These are phyloP conservation scores for Enteromius argenteus DNA, from an alignment of 2,797 vertebrate genomes.

Conservation along the genomic window DNA sequence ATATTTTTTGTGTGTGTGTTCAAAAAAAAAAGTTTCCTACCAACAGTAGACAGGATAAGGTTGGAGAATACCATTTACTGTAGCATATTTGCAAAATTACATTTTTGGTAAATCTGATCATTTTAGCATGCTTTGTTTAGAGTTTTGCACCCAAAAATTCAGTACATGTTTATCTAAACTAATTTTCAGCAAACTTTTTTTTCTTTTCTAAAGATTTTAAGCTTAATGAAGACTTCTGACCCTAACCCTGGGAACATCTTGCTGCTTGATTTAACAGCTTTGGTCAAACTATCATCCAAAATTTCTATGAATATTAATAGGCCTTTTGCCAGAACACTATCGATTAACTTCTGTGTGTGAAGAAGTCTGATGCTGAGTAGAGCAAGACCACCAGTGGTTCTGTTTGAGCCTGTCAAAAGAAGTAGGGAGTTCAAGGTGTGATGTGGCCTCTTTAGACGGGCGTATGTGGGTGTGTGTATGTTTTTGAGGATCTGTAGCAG, in stretches of 20 bases:
- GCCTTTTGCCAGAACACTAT: constrained; percentile 31
- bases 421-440: constrained; percentile 29
- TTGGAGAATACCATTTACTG: background rate
- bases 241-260: background rate
- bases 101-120: background rate
- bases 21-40: background rate
- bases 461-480: background rate
- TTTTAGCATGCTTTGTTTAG: background rate
- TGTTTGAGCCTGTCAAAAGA: constrained; percentile 22
- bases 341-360: constrained; percentile 21
- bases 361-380: background rate
- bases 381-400: constrained; percentile 23
- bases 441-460: constrained; percentile 30
- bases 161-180: background rate
- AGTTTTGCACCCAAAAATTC: background rate
- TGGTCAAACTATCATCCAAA: constrained; percentile 39
- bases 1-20: background rate
- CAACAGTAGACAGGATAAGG: background rate
- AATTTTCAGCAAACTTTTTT: background rate
- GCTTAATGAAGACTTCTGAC: constrained; percentile 6
- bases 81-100: background rate
- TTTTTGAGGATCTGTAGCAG: constrained; percentile 14
- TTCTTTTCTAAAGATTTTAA: background rate
- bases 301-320: constrained; percentile 35
- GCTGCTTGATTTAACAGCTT: constrained; percentile 12